Evolutionary conservation across 1,140 invertebrate genomes (phyloP).

Genomic region (Lutraria rhynchaena): DNA sequence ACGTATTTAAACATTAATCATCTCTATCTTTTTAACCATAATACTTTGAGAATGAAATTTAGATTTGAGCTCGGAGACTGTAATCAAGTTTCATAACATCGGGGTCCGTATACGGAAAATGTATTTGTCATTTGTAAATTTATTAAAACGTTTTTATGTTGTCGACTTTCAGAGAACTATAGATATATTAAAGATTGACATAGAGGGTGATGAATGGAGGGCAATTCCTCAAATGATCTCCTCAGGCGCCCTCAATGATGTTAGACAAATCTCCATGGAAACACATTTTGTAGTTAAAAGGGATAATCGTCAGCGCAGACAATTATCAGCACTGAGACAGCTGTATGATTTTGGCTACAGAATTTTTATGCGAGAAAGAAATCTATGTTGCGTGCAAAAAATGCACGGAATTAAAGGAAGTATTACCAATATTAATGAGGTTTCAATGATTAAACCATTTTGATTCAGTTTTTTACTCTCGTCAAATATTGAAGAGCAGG

Average conservation of each 20-base stretch:
- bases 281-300: constrained; percentile 33
- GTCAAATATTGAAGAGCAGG: too few relatives aligned
- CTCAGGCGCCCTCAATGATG: constrained; percentile 41
- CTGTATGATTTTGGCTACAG: constrained; percentile 36
- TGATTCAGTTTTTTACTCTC: too few relatives aligned
- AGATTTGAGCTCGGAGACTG: too few relatives aligned
- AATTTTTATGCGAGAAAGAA: constrained; percentile 47
- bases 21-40: too few relatives aligned
- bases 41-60: too few relatives aligned
- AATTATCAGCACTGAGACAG: constrained; percentile 22
- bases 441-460: constrained; percentile 32
- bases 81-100: too few relatives aligned
- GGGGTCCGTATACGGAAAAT: background rate
- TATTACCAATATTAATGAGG: constrained; percentile 37
- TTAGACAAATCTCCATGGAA: constrained; percentile 59
- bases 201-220: constrained; percentile 61
- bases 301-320: background rate
- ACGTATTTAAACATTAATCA: too few relatives aligned
- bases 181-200: constrained; percentile 62
- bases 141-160: too few relatives aligned
- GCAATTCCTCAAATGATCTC: constrained; percentile 55
- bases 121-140: too few relatives aligned
- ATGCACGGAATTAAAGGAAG: constrained; percentile 14
- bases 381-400: constrained; percentile 4
- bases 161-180: constrained; percentile 55